Percentiles rank a stretch among this genome's conserved stretches.
Conservation (phyloP, 2,113 vertebrate genomes). For the Raja brachyura region DNA sequence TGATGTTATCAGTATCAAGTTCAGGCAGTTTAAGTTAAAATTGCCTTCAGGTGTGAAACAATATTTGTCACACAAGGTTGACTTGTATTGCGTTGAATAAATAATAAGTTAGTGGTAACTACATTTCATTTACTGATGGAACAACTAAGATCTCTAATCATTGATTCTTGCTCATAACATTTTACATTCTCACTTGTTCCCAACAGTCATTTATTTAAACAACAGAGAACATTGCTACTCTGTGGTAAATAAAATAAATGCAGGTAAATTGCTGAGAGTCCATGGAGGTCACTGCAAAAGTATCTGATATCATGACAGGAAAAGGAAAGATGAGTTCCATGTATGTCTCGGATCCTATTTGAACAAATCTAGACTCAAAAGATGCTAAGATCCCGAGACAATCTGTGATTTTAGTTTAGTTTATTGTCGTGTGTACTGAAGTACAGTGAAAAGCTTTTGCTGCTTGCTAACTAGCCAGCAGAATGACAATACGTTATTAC, state of each 20-base stretch:
- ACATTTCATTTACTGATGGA: neutral
- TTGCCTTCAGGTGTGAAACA: neutral
- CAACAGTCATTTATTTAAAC: neutral
- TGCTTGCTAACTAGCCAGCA: too few species aligned
- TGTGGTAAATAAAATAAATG: neutral
- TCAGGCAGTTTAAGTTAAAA: neutral
- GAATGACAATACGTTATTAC: too few species aligned
- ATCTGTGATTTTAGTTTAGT: neutral
- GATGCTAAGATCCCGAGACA: neutral
- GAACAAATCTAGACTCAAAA: neutral
- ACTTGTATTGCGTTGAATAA: neutral
- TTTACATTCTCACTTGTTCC: neutral
- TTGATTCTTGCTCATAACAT: neutral
- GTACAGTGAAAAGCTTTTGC: too few species aligned
- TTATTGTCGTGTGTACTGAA: too few species aligned
- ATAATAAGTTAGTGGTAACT: too few species aligned
- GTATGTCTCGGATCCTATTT: neutral
- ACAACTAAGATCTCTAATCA: neutral
- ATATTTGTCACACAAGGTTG: neutral
- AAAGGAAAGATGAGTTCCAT: neutral
- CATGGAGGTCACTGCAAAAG: neutral
- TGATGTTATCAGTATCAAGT: neutral
- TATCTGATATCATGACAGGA: neutral
- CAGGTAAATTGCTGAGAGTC: neutral
- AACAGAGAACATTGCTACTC: neutral